Evolutionary conservation across 2,113 vertebrate genomes (phyloP).

Genomic region (Bos javanicus): DNA sequence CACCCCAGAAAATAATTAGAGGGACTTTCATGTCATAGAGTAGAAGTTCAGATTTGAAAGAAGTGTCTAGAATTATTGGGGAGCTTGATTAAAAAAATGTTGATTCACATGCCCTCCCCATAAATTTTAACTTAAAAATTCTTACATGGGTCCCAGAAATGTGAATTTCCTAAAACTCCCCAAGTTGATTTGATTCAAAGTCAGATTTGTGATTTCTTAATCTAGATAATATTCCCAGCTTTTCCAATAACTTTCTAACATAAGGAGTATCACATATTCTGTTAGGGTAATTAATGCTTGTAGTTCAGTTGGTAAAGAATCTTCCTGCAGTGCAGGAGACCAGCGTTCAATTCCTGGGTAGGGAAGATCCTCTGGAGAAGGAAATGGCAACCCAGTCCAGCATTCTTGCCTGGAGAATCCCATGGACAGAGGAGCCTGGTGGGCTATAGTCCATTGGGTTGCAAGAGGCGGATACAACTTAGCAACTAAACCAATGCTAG

Average conservation of each 20-base stretch:
- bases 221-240: background rate
- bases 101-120: background rate
- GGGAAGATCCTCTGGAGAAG: background rate
- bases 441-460: background rate
- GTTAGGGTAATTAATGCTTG: background rate
- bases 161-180: background rate
- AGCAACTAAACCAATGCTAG: background rate
- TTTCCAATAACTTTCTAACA: background rate
- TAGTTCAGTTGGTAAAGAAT: background rate
- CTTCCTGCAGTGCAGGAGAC: background rate
- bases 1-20: constrained; percentile 12
- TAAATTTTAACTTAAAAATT: background rate
- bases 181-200: constrained; percentile 17
- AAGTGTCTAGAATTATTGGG: constrained; percentile 16
- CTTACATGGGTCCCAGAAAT: background rate
- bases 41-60: background rate
- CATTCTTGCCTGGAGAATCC: background rate
- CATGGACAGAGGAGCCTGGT: background rate
- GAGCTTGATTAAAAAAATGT: background rate
- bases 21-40: background rate
- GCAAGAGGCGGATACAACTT: background rate
- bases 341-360: background rate
- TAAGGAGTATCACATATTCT: background rate
- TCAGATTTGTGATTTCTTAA: background rate
- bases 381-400: background rate